phyloP scores from a whole-genome alignment of 2,113 vertebrate genomes.

The Stictonetta naevosa region DNA sequence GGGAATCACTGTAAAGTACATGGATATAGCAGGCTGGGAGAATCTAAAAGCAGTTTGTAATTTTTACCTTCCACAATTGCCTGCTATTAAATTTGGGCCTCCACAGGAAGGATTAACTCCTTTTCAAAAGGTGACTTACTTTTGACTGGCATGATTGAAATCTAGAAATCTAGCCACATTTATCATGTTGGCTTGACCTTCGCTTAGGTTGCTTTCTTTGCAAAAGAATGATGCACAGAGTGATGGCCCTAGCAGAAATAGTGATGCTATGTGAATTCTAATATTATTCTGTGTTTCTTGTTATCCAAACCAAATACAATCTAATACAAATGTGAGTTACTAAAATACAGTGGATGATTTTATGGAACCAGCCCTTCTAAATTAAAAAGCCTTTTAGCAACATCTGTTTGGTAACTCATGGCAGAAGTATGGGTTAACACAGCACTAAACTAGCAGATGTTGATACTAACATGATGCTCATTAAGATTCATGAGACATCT shows the following conservation, averaged over 20 bases:
- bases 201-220: slow-evolving; percentile 37
- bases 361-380: neutral
- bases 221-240: neutral
- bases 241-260: neutral
- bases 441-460: slow-evolving; percentile 33
- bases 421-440: neutral
- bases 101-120: slow-evolving; percentile 61
- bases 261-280: neutral
- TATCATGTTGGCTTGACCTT: slow-evolving; percentile 71
- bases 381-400: slow-evolving; percentile 38
- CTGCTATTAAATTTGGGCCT: slow-evolving; percentile 54
- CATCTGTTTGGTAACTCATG: slow-evolving; percentile 13
- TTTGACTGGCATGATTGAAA: slow-evolving; percentile 58
- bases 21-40: slow-evolving; percentile 41
- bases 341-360: neutral
- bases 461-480: neutral
- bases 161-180: slow-evolving; percentile 50
- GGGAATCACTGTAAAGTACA: slow-evolving; percentile 38
- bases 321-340: neutral
- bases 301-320: neutral
- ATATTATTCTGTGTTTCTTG: neutral
- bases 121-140: slow-evolving; percentile 57
- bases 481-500: slow-evolving; percentile 30
- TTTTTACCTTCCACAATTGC: slow-evolving; percentile 63
- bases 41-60: slow-evolving; percentile 66